Base-by-base conservation (phyloP, 2,888 invertebrate genomes). In the Mesoligia furuncula region DNA sequence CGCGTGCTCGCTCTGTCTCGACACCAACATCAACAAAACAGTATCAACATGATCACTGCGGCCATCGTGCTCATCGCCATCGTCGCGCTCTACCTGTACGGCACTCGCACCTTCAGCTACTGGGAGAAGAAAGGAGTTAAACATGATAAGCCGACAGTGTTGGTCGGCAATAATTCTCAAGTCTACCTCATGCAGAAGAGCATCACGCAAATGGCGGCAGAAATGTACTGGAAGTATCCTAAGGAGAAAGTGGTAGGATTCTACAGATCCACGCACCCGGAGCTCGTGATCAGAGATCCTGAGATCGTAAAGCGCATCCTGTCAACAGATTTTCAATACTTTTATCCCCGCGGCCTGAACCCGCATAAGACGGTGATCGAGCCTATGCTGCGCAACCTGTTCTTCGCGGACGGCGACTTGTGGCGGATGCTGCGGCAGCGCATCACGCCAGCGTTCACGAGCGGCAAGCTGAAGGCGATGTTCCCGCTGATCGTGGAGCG, bases 341-440 rank as follows among this genome's bases (percentile, higher is more conserved):
- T 94, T 65, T 90, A 92, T 71, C 88, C 90, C 2, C 90, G 95
- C 9, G 93, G 94, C 0, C 31, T 94, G 6, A 91, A 90, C 72
- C 85, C 89, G 1, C 85, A 91, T 65, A 89, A 91, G 68, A 90
- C 87, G 0, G 90, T 90, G 5, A 89, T 94, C 9, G 94, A 95
- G 70, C 94, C 94, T 4, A 81, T 95, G 80, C 71, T 94, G 79
- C 90, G 90, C 1, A 95, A 94, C 80, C 72, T 95, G 67, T 95
- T 95, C 74, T 92, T 94, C 70, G 93, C 93, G 27, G 95, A 94
- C 74, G 94, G 95, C 0, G 94, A 95, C 80, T 71, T 93, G 65
- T 95, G 95, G 95, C 91, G 92, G 67, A 83, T 95, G 84, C 86
- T 95, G 77, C 91, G 95, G 15, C 93, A 94, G 88, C 92, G 94